These are phyloP conservation scores for Palythoa grandis DNA, from an alignment of 92 coral and sea anemone genomes.

Conservation along the genomic window DNA sequence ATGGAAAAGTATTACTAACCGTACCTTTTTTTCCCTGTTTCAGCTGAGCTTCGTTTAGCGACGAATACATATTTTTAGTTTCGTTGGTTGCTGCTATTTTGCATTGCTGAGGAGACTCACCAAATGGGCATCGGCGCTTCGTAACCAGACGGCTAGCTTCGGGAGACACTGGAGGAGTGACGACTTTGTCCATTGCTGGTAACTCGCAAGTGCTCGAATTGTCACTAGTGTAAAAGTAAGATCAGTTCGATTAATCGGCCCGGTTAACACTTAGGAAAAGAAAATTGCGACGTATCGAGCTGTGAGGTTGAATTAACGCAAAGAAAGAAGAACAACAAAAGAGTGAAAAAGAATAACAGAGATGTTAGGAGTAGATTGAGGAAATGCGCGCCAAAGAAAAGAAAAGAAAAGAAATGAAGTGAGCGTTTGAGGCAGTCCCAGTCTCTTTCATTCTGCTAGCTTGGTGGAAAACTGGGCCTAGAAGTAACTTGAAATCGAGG, in stretches of 20 bases:
- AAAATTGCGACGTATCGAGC: background rate
- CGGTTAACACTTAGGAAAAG: background rate
- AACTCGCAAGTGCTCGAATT: background rate
- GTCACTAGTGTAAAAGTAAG: no score
- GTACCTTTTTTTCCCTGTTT: background rate
- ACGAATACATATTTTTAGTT: background rate
- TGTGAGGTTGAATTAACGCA: background rate
- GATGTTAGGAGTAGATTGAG: background rate
- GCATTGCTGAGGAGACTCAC: constrained; percentile 78
- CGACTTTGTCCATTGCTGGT: constrained; percentile 57
- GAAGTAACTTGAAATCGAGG: constrained; percentile 17
- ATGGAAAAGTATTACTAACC: no score
- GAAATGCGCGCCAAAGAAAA: constrained; percentile 41
- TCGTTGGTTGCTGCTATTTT: constrained; percentile 56
- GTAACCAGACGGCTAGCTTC: constrained; percentile 79
- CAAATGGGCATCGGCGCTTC: constrained; percentile 90
- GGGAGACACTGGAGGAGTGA: constrained; percentile 76
- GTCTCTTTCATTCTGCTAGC: background rate
- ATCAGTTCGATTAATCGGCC: background rate
- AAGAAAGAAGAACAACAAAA: background rate
- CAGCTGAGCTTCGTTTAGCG: constrained; percentile 3
- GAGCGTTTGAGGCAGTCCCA: constrained; percentile 15
- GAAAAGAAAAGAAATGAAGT: background rate
- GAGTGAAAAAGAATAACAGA: background rate
- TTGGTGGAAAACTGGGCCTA: constrained; percentile 20